Base-by-base conservation (phyloP, 2,797 vertebrate species). In the Sebastes umbrosus region DNA sequence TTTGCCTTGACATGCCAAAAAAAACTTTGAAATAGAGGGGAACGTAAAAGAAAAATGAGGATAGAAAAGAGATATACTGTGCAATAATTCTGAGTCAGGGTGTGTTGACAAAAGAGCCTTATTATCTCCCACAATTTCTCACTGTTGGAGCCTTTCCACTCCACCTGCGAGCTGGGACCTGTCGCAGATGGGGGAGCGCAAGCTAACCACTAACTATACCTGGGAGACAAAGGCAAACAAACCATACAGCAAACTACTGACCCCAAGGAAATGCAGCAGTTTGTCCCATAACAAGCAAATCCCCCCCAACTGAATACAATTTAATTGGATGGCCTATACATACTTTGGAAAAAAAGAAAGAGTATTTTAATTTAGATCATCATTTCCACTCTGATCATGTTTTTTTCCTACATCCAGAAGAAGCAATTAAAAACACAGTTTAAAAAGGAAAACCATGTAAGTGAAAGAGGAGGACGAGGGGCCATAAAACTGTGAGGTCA, bases 191-290 rank as follows among this genome's bases (percentile, higher is more conserved):
- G 73, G 63, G 84, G 76, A 84, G 80, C 50, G 29, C 50, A 73
- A 80, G 71, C 83, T 59, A 91, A 87, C 88, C 82, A 75, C 93
- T 90, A 90, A 90, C 89, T 88, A 93, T 91, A 93, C 95, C 93
- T 92, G 80, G 58, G 94, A 95, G 95, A 95, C 89, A 8, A 75
- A 84, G 82, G 66, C 63, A 92, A 88, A 88, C 90, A 91, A 88
- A 84, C 57, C 80, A 79, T 87, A 90, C 74, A 75, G 79, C 77
- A 87, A 89, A 72, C 66, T 34, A 69, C 71, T 91, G 92, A 93
- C 95, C 95, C 94, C 73, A 90, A 94, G 93, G 95, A 95, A 88
- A 92, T 84, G 80, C 77, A 79, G 68, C 75, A 63, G 73, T 88
- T 77, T 79, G 58, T 83, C 88, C 83, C 39, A 76, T 90, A 94